A percentile compares a stretch with the other conserved stretches of the same genome.
Conservation (phyloP, 1,140 invertebrate genomes). For the Drosophila miranda region DNA sequence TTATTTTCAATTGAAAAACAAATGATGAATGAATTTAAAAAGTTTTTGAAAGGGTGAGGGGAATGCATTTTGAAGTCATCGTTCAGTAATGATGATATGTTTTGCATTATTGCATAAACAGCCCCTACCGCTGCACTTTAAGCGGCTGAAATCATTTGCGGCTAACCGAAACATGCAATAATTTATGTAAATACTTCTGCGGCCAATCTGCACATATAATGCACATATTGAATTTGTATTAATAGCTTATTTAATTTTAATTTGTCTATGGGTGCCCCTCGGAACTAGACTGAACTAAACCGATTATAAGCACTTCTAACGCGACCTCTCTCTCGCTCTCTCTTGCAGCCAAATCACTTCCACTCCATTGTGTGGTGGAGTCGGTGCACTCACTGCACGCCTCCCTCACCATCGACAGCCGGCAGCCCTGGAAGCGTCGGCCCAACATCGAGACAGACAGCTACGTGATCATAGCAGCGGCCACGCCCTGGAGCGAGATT, state of each 20-base stretch:
- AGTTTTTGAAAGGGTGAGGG: conserved; percentile 1
- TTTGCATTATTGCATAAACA: conserved; percentile 11
- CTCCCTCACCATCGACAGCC: conserved; percentile 82
- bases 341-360: conserved; percentile 92
- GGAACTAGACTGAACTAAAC: conserved; percentile 60
- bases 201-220: conserved; percentile 2
- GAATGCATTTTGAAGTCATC: conserved; percentile 16
- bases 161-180: conserved; percentile 72
- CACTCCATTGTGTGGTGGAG: conserved; percentile 95
- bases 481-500: conserved; percentile 92
- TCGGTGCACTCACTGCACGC: conserved; percentile 86
- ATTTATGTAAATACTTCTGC: conserved; percentile 66
- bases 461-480: conserved; percentile 96
- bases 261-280: conserved; percentile 69
- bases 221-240: conserved; percentile 70
- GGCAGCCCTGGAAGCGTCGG: conserved; percentile 84
- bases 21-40: conserved; percentile 13
- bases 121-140: conserved; percentile 13
- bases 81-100: conserved; percentile 41
- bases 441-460: conserved; percentile 93
- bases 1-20: background rate
- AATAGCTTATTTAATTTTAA: conserved; percentile 77
- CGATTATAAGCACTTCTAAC: conserved; percentile 62
- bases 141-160: conserved; percentile 76
- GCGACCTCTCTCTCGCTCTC: conserved; percentile 4